Conservation (phyloP, 2,113 vertebrate species). For the Furnarius figulus region DNA sequence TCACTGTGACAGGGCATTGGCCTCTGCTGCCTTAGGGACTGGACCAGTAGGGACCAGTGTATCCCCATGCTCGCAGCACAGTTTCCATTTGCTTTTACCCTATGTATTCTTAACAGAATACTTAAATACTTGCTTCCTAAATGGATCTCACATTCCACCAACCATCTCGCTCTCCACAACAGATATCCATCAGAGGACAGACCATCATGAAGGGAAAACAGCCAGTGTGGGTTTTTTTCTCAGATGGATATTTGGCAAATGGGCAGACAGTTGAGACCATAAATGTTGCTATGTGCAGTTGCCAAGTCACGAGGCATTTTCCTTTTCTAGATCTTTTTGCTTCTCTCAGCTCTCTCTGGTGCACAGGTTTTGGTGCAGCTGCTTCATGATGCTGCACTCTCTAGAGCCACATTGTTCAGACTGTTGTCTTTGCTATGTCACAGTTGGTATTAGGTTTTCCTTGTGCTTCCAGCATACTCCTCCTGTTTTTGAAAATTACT, state of each 20-base stretch:
- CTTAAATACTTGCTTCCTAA: not conserved
- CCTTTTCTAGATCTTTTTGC: not conserved
- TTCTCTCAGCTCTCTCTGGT: not conserved
- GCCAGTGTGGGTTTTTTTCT: not conserved
- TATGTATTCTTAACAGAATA: not conserved
- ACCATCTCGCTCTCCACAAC: not conserved
- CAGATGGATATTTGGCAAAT: slow-evolving; percentile 42
- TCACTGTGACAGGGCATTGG: not conserved
- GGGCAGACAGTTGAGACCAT: not conserved
- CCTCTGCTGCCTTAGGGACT: not conserved
- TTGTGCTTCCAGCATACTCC: not conserved
- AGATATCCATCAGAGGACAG: not conserved
- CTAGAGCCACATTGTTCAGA: not conserved
- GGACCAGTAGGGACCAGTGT: not conserved
- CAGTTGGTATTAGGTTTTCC: not conserved
- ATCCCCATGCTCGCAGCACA: not conserved
- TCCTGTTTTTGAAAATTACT: not conserved
- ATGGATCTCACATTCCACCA: not conserved
- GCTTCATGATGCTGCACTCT: not conserved
- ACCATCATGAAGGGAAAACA: not conserved
- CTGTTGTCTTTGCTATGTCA: not conserved
- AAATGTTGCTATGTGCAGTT: not conserved
- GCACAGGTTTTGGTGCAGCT: not conserved
- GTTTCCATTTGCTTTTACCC: not conserved
- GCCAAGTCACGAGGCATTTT: slow-evolving; percentile 46